Base-by-base conservation (phyloP, 2,113 vertebrate genomes). In the Phrynocephalus versicolor region DNA sequence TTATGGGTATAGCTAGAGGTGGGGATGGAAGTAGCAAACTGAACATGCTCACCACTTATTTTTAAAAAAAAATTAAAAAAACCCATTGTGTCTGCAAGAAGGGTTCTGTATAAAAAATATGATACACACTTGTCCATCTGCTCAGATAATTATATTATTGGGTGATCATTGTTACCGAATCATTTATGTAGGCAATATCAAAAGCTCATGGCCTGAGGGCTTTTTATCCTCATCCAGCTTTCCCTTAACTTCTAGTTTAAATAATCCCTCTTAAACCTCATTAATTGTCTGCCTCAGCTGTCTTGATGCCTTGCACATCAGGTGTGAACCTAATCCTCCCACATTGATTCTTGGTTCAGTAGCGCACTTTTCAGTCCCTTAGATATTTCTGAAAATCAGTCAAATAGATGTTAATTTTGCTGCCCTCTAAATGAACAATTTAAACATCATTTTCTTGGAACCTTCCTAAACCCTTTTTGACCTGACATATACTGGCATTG, bases 211-310 rank as follows among this genome's bases (percentile, higher is more conserved):
- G 65, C 39, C 69, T 10, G 14, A 64, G 70, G 39, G 69, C 14
- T 73, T 72, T 86, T 73, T 57, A 74, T 65, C 39, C 64, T 51
- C 57, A 72, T 19, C 73, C 69, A 85, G 30, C 67, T 73, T 80
- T 72, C 39, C 41, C 58, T 35, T 79, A 79, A 60, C 35, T 70
- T 71, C 65, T 70, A 23, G 25, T 71, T 85, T 69, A 60, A 85
- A 79, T 79, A 86, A 86, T 86, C 57, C 57, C 76, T n/a, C n/a
- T 79, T 72, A 80, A 79, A 80, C 57, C 58, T 81, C 83, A 81
- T 79, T 85, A 86, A 86, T 86, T 80, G 80, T 60, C 77, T 86
- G 55, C 81, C 70, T 37, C 69, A 86, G 69, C 58, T 64, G 60
- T 81, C 77, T 86, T 23, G 77, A 80, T 81, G 30, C 70, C 35